phyloP scores from a whole-genome alignment of 1,140 invertebrate genomes.

The Marisa cornuarietis region DNA sequence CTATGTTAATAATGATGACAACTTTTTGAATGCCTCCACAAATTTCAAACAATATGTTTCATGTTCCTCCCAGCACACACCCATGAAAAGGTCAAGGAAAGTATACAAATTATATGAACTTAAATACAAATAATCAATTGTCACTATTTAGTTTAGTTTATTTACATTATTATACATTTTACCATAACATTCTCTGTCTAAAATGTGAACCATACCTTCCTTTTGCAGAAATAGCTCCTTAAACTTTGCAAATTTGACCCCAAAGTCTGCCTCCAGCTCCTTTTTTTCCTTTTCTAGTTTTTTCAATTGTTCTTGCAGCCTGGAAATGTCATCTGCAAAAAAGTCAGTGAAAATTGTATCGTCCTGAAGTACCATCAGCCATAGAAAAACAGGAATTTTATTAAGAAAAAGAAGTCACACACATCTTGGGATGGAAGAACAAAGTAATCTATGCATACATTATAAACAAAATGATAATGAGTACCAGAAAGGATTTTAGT shows the following conservation, averaged over 20 bases:
- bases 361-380: neutral
- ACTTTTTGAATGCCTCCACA: no score
- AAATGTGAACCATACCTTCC: slow-evolving; percentile 74
- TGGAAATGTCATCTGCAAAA: neutral
- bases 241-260: slow-evolving; percentile 87
- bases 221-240: slow-evolving; percentile 91
- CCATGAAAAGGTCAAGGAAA: no score
- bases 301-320: slow-evolving; percentile 10
- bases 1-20: no score
- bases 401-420: neutral
- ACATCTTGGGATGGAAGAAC: neutral
- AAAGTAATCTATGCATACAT: neutral
- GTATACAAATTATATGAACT: no score
- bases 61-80: no score
- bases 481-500: no score
- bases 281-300: slow-evolving; percentile 36
- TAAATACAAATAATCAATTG: no score
- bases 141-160: no score
- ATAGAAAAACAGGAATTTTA: neutral
- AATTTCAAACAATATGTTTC: no score
- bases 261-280: slow-evolving; percentile 82
- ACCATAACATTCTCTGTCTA: no score
- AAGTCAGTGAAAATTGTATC: neutral
- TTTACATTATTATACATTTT: no score
- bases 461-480: no score